Evolutionary conservation across 1,140 invertebrate genomes (phyloP).

Genomic region (Drosophila repleta): DNA sequence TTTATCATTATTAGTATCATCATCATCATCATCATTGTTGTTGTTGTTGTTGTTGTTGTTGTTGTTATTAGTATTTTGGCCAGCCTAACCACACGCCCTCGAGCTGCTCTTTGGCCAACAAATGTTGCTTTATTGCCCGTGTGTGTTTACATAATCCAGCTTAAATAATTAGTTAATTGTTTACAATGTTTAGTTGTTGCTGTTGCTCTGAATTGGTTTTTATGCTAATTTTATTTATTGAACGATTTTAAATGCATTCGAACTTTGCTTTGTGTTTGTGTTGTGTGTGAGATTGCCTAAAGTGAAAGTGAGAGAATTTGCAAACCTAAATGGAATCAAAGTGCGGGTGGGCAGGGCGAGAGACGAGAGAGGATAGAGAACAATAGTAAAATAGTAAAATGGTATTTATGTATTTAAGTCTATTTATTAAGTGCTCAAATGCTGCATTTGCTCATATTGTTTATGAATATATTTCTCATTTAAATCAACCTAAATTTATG

Average conservation of each 20-base stretch:
- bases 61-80: conserved; percentile 28
- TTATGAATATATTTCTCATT: too few species aligned
- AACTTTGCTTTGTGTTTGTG: not conserved
- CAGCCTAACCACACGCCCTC: not conserved
- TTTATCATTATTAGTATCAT: conserved; percentile 26
- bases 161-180: conserved; percentile 78
- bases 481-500: too few species aligned
- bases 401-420: too few species aligned
- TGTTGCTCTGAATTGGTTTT: not conserved
- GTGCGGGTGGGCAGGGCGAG: too few species aligned
- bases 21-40: conserved; percentile 26
- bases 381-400: too few species aligned
- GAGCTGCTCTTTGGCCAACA: too few species aligned
- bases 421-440: too few species aligned
- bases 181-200: not conserved
- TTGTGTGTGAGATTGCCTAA: not conserved
- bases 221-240: conserved; percentile 26
- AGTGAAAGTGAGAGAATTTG: conserved; percentile 14
- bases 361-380: too few species aligned
- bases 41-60: conserved; percentile 25
- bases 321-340: not conserved
- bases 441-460: too few species aligned
- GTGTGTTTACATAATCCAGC: conserved; percentile 47
- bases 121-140: conserved; percentile 28
- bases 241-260: not conserved